Percentiles rank a stretch among this genome's conserved stretches.
phyloP scores from a whole-genome alignment of 2,113 vertebrate genomes.

The Fulmarus glacialis region DNA sequence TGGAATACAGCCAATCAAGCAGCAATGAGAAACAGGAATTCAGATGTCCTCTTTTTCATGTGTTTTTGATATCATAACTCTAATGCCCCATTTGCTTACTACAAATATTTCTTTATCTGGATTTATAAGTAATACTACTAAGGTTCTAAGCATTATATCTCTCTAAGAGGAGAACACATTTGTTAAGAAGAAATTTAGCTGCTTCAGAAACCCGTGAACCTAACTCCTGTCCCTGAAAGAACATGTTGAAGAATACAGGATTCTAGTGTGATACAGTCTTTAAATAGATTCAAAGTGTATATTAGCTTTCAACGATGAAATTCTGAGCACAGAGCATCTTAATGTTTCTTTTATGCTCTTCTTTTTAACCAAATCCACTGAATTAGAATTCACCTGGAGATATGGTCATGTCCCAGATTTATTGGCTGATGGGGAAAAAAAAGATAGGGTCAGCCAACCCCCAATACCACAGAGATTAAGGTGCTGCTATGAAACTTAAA shows the following conservation, averaged over 20 bases:
- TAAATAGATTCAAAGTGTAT: neutral
- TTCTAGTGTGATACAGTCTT: neutral
- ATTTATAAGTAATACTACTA: neutral
- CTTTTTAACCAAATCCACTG: neutral
- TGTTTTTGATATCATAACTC: neutral
- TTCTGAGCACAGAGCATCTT: neutral
- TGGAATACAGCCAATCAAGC: slow-evolving; percentile 61
- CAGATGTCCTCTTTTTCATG: slow-evolving; percentile 25
- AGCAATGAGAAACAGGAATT: slow-evolving; percentile 69
- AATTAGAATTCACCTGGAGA: neutral
- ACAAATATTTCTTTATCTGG: neutral
- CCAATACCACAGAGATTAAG: neutral
- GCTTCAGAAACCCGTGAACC: neutral
- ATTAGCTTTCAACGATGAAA: neutral
- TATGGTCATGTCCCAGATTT: neutral
- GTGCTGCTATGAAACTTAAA: neutral
- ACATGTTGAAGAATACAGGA: neutral
- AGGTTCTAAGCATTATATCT: neutral
- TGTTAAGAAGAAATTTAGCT: neutral
- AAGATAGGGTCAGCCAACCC: neutral
- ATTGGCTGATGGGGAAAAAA: neutral
- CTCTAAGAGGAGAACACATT: neutral
- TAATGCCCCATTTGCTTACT: neutral
- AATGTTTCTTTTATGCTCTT: neutral
- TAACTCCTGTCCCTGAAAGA: neutral